Base-by-base conservation (phyloP, 2,113 vertebrate species). In the Scomber scombrus region DNA sequence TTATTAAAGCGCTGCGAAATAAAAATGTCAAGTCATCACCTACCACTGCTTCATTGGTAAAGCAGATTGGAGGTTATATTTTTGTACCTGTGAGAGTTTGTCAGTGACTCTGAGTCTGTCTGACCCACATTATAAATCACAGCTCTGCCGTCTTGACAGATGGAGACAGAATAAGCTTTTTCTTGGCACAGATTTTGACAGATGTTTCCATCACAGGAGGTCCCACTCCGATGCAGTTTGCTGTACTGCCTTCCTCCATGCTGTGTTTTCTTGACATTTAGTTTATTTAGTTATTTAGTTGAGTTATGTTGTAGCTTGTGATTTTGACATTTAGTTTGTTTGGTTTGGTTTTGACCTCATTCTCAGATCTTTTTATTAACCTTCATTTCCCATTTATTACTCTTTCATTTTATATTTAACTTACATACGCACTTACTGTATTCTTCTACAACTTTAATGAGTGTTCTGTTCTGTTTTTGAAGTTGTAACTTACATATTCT, bases 61-160 rank as follows among this genome's bases (percentile, higher is more conserved):
- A 54, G 14, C 55, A 16, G 34, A 26, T 26, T 26, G 23, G 23
- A 26, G 1, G 23, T 26, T 26, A 26, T 26, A 26, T 26, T 26
- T 26, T 26, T 26, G 23, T 26, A 26, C 23, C 23, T 26, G 23
- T 26, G 23, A 26, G 23, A 26, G 40, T 71, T 16, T 34, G 7
- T 40, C 34, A 40, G 34, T 40, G 18, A 75, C 61, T 65, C 49
- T 2, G 21, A 5, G 50, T 75, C 73, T 47, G 43, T 78, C 65
- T 91, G 88, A 86, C 88, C 90, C 75, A 88, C 76, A 81, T 89
- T 71, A 64, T 40, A 71, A 75, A 83, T 54, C 80, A 46, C 40
- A 0, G 29, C 60, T 57, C 26, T 0, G 50, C 23, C 2, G 56
- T 83, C 76, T 86, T 67, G 63, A 82, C 91, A 89, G 88, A 90